A percentile compares a stretch with the other conserved stretches of the same genome.
Evolutionary conservation across 2,888 invertebrate species (phyloP).

Genomic region (Platerodrilus igneus): DNA sequence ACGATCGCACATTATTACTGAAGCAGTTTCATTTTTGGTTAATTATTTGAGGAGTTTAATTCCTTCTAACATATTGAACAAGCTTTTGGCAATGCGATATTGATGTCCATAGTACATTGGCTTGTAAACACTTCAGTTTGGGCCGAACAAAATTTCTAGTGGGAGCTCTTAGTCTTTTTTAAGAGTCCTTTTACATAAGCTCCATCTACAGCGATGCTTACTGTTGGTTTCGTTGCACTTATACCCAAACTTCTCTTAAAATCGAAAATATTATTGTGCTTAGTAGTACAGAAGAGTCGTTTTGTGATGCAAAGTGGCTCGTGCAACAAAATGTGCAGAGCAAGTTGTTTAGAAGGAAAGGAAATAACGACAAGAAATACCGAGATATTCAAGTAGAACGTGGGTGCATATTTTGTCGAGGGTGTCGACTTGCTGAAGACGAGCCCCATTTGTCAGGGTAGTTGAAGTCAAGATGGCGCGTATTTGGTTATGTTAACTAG

Average conservation of each 20-base stretch:
- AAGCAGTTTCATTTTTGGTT: too few relatives aligned
- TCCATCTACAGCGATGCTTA: slow-evolving; percentile 22
- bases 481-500: slow-evolving; percentile 41
- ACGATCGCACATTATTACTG: too few relatives aligned
- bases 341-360: slow-evolving; percentile 1
- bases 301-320: slow-evolving; percentile 8
- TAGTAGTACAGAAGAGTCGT: slow-evolving; percentile 1
- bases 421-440: slow-evolving; percentile 32
- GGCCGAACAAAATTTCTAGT: slow-evolving; percentile 38
- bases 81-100: too few relatives aligned
- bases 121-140: slow-evolving; percentile 37
- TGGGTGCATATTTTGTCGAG: slow-evolving; percentile 24
- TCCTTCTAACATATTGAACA: too few relatives aligned
- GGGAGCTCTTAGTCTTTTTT: slow-evolving; percentile 38
- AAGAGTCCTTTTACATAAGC: slow-evolving; percentile 36
- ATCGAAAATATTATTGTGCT: slow-evolving; percentile 9
- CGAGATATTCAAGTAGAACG: slow-evolving; percentile 18
- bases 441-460: slow-evolving; percentile 30
- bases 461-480: slow-evolving; percentile 36
- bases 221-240: slow-evolving; percentile 26
- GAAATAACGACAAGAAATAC: slow-evolving; percentile 16
- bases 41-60: too few relatives aligned
- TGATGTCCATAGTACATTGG: too few relatives aligned
- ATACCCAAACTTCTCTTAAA: slow-evolving; percentile 4
- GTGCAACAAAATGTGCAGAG: slow-evolving; percentile 12